Percentiles rank a stretch among this genome's conserved stretches.
phyloP scores from a whole-genome alignment of 2,888 invertebrate species.

The Agonopterix arenella region DNA sequence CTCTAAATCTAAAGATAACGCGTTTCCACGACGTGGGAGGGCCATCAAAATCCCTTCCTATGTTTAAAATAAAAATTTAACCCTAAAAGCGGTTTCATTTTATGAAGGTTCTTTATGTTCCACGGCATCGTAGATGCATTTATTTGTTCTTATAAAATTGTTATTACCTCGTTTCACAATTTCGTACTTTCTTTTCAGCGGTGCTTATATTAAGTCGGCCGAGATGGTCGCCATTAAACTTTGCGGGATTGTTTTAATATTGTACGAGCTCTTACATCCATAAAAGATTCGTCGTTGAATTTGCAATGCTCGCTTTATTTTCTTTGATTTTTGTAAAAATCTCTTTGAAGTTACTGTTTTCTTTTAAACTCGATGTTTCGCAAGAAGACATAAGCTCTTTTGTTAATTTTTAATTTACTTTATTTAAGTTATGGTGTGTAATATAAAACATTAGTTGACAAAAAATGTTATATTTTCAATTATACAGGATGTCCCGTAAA shows the following conservation, averaged over 20 bases:
- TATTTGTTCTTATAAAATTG: constrained; percentile 61
- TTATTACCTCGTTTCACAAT: constrained; percentile 45
- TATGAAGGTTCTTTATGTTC: constrained; percentile 54
- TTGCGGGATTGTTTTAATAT: constrained; percentile 38
- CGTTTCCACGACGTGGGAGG: constrained; percentile 53
- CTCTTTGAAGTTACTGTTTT: too few species aligned
- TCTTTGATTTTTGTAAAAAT: constrained; percentile 4
- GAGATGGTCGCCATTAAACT: constrained; percentile 27
- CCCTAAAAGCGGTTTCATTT: constrained; percentile 61
- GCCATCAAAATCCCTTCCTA: constrained; percentile 73
- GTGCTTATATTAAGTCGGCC: constrained; percentile 27
- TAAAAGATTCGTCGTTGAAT: constrained; percentile 16
- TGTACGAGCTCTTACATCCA: constrained; percentile 23
- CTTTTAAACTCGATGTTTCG: too few species aligned
- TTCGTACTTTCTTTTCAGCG: constrained; percentile 32
- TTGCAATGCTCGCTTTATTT: constrained; percentile 14
- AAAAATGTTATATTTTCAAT: too few species aligned
- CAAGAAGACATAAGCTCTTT: too few species aligned
- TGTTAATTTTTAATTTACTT: too few species aligned
- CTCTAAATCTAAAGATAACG: constrained; percentile 68
- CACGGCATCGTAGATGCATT: constrained; percentile 47
- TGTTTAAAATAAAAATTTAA: constrained; percentile 77
- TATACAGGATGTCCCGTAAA: too few species aligned
- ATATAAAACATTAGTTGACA: too few species aligned
- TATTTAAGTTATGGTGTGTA: too few species aligned